Percentiles rank a stretch among this genome's conserved stretches.
These are phyloP conservation scores for Bettongia penicillata DNA, from an alignment of 2,113 vertebrate genomes.

Conservation along the genomic window DNA sequence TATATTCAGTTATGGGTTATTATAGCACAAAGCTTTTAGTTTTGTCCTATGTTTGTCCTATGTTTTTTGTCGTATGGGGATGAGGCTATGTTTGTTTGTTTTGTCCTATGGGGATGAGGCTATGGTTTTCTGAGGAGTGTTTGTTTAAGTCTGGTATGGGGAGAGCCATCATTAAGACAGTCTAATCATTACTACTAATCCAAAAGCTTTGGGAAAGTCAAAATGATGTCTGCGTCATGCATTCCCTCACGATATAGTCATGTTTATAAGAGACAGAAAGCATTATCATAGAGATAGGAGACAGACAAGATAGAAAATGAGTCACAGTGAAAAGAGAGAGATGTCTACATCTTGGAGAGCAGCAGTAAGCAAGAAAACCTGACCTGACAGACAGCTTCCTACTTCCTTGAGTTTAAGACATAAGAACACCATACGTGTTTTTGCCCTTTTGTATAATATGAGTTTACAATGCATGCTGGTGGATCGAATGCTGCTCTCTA, in stretches of 20 bases:
- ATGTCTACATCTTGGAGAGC: neutral
- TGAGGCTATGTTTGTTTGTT: neutral
- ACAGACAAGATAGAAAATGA: conserved; percentile 24
- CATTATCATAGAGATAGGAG: neutral
- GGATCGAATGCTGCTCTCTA: neutral
- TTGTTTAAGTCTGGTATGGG: conserved; percentile 7
- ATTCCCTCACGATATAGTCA: neutral
- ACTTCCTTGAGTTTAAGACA: neutral
- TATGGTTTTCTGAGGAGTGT: conserved; percentile 19
- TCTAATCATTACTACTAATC: neutral
- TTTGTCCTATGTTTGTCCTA: too few species aligned
- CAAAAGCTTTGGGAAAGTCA: neutral
- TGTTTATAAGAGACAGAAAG: neutral
- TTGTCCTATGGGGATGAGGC: conserved; percentile 12
- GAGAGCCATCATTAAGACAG: conserved; percentile 36
- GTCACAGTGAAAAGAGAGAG: neutral
- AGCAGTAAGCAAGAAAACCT: neutral
- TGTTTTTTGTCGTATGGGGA: conserved; percentile 6
- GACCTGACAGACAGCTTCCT: neutral
- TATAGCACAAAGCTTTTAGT: conserved; percentile 44
- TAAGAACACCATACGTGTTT: neutral
- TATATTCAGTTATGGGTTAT: conserved; percentile 20
- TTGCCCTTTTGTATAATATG: neutral
- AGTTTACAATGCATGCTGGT: neutral
- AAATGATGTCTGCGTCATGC: neutral